Percentiles rank a stretch among this genome's conserved stretches.
These are phyloP conservation scores for Pheosia tremula DNA, from an alignment of 2,888 invertebrate genomes.

Conservation along the genomic window DNA sequence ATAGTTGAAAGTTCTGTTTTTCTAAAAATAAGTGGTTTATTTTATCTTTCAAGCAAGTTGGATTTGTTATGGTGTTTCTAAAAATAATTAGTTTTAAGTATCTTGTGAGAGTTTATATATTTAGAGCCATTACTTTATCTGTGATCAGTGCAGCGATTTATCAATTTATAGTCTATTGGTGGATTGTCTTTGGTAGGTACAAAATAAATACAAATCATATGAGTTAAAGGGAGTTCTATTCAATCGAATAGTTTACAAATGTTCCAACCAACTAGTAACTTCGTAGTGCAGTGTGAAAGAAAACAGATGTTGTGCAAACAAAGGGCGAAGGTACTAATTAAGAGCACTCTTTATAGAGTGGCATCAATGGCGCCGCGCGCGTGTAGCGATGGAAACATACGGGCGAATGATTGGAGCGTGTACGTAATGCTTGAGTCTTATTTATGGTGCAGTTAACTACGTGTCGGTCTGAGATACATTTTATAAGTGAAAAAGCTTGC, in stretches of 20 bases:
- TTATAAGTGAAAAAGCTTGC: no score
- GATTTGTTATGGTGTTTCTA: conserved; percentile 20
- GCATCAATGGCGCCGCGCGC: conserved; percentile 46
- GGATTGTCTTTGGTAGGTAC: no score
- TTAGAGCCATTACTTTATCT: neutral
- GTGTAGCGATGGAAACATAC: conserved; percentile 25
- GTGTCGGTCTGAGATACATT: no score
- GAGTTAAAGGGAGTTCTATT: neutral
- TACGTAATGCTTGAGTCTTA: neutral
- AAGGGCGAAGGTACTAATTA: conserved; percentile 52
- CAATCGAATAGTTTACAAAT: neutral
- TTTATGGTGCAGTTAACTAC: no score
- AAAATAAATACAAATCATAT: no score
- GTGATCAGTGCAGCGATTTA: neutral
- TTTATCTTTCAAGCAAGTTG: conserved; percentile 1
- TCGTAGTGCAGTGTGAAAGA: conserved; percentile 37
- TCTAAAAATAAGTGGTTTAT: neutral
- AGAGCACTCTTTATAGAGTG: conserved; percentile 35
- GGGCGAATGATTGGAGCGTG: conserved; percentile 7
- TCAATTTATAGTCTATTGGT: no score
- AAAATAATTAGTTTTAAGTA: neutral
- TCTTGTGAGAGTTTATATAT: neutral
- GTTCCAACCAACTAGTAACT: conserved; percentile 18
- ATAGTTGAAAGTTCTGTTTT: neutral
- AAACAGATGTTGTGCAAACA: conserved; percentile 53